Percentiles rank a stretch among this genome's conserved stretches.
Evolutionary conservation across 92 coral and sea anemone genomes (phyloP).

Genomic region (Scolanthus callimorphus): DNA sequence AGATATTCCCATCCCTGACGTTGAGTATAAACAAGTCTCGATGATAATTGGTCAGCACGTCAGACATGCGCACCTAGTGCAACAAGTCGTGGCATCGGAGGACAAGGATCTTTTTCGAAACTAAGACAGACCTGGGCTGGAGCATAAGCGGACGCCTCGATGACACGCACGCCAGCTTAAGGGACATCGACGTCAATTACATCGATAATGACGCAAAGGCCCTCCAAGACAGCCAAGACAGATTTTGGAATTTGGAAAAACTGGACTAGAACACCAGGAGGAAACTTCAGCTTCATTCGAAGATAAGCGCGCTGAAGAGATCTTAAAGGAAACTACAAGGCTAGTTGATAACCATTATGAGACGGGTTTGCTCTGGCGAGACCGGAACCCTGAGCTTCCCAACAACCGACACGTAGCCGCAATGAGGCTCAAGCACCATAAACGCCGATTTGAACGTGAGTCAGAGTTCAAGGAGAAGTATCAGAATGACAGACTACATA

Average conservation of each 20-base stretch:
- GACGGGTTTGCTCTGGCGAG: too few relatives aligned
- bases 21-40: slow-evolving; percentile 22
- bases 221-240: slow-evolving; percentile 2
- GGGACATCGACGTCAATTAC: slow-evolving; percentile 11
- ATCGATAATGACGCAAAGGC: slow-evolving; percentile 8
- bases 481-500: slow-evolving; percentile 22
- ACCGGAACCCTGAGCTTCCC: too few relatives aligned
- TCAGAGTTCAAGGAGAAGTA: too few relatives aligned
- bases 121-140: slow-evolving; percentile 31
- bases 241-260: slow-evolving; percentile 15
- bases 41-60: slow-evolving; percentile 31
- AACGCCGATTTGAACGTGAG: too few relatives aligned
- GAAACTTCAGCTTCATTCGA: slow-evolving; percentile 7
- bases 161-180: background rate
- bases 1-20: slow-evolving; percentile 27
- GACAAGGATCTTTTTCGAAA: slow-evolving; percentile 9
- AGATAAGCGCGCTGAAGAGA: too few relatives aligned
- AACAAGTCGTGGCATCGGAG: too few relatives aligned
- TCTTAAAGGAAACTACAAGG: too few relatives aligned
- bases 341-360: too few relatives aligned
- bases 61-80: slow-evolving; percentile 15
- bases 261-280: background rate
- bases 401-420: too few relatives aligned
- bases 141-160: slow-evolving; percentile 10
- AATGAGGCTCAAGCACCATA: too few relatives aligned